Conservation (phyloP, 1,140 invertebrate genomes). For the Drosophila malerkotliana region DNA sequence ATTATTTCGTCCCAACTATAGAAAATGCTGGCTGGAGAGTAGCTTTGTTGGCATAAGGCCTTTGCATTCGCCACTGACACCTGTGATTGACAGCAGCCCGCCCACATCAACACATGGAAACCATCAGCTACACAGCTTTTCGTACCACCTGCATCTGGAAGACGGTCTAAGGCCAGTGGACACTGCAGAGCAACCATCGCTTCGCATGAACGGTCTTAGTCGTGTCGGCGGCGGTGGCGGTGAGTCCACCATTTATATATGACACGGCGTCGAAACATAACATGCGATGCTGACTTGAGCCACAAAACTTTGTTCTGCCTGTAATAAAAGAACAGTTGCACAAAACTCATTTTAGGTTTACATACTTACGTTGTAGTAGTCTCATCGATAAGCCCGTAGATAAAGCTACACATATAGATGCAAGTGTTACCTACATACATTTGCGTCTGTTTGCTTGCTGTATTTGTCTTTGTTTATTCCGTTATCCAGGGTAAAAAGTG, state of each 20-base stretch:
- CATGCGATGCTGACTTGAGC: not conserved
- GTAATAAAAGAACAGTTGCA: not conserved
- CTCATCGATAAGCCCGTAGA: not conserved
- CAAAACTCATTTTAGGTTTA: not conserved
- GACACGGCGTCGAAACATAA: slow-evolving; percentile 12
- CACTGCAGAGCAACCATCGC: slow-evolving; percentile 50
- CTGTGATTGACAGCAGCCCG: slow-evolving; percentile 85
- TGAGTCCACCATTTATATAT: slow-evolving; percentile 82
- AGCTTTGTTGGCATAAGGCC: slow-evolving; percentile 94
- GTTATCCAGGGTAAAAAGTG: slow-evolving; percentile 5
- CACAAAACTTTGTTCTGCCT: not conserved
- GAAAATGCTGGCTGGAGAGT: slow-evolving; percentile 93
- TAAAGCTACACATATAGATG: not conserved
- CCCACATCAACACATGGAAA: slow-evolving; percentile 32
- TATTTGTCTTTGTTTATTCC: not conserved
- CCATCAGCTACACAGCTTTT: slow-evolving; percentile 14
- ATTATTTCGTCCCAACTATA: slow-evolving; percentile 13
- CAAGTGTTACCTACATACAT: slow-evolving; percentile 31
- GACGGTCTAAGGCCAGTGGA: slow-evolving; percentile 21
- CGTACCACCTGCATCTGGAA: slow-evolving; percentile 47
- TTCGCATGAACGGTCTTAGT: slow-evolving; percentile 79
- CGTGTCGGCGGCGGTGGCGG: slow-evolving; percentile 78
- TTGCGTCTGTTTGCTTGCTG: slow-evolving; percentile 40
- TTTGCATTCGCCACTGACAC: slow-evolving; percentile 92
- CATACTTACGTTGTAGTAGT: not conserved